Evolutionary conservation across 2,113 vertebrate genomes (phyloP).

Genomic region (Percopsis transmontana): DNA sequence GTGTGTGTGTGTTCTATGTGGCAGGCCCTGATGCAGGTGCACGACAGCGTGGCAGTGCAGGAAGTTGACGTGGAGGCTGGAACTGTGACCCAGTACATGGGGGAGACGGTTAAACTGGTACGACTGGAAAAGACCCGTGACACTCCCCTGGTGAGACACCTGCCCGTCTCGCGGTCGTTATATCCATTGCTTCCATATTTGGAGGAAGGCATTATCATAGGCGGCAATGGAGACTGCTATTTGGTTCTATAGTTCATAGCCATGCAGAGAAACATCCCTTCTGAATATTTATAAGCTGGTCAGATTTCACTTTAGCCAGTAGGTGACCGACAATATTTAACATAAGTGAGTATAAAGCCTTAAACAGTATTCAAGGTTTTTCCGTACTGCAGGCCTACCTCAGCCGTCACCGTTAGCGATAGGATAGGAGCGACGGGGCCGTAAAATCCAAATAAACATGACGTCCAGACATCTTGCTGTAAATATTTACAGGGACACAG

Average conservation of each 20-base stretch:
- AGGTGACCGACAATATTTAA: no score
- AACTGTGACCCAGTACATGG: conserved; percentile 82
- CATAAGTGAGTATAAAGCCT: no score
- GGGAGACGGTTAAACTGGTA: conserved; percentile 92
- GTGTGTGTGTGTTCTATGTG: conserved; percentile 18
- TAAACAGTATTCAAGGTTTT: no score
- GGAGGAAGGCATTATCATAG: no score
- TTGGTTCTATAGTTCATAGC: not conserved
- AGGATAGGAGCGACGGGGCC: no score
- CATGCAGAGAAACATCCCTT: not conserved
- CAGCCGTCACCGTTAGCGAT: no score
- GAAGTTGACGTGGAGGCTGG: conserved; percentile 86
- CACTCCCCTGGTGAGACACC: conserved; percentile 89
- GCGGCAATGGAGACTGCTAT: no score
- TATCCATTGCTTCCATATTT: no score
- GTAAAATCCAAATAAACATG: not conserved
- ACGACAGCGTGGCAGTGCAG: conserved; percentile 90
- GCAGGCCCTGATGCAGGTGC: conserved; percentile 91
- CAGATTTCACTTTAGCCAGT: not conserved
- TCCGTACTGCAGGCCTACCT: no score
- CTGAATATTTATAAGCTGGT: not conserved
- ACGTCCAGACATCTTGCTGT: not conserved
- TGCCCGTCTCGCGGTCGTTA: not conserved
- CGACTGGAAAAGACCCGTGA: conserved; percentile 91
- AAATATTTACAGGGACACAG: not conserved